Evolutionary conservation across 2,888 invertebrate species (phyloP).

Genomic region (Leptothorax acervorum): DNA sequence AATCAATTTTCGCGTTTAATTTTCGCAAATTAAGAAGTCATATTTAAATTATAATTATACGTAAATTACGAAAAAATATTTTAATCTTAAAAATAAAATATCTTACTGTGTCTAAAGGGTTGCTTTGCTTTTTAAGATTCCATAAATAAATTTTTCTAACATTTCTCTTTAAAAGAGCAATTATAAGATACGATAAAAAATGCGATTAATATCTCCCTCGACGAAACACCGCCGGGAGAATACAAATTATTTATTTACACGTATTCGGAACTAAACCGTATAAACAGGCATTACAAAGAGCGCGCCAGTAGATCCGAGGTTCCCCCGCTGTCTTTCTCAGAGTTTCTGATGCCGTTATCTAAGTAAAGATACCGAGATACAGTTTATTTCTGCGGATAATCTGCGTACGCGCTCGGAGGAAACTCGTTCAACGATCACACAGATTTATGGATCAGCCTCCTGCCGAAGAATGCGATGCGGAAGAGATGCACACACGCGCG

Average conservation of each 20-base stretch:
- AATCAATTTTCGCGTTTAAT: neutral
- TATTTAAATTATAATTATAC: neutral
- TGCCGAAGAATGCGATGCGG: constrained; percentile 44
- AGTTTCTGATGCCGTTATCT: neutral
- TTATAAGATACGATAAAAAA: neutral
- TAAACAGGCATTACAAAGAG: neutral
- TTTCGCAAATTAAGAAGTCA: neutral
- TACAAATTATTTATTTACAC: constrained; percentile 3
- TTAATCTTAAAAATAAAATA: neutral
- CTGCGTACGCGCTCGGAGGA: neutral
- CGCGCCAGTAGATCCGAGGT: neutral
- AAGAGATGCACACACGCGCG: constrained; percentile 9
- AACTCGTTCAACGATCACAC: constrained; percentile 11
- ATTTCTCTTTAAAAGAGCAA: neutral
- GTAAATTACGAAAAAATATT: neutral
- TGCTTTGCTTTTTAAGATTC: neutral
- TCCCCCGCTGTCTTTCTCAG: constrained; percentile 7
- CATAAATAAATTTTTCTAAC: neutral
- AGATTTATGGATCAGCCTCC: constrained; percentile 36
- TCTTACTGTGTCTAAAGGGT: neutral
- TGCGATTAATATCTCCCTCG: neutral
- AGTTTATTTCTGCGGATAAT: constrained; percentile 16
- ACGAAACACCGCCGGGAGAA: neutral
- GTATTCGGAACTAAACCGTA: neutral
- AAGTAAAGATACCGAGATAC: neutral